Evolutionary conservation across 2,113 vertebrate genomes (phyloP).

Genomic region (Formicarius rufipectus): DNA sequence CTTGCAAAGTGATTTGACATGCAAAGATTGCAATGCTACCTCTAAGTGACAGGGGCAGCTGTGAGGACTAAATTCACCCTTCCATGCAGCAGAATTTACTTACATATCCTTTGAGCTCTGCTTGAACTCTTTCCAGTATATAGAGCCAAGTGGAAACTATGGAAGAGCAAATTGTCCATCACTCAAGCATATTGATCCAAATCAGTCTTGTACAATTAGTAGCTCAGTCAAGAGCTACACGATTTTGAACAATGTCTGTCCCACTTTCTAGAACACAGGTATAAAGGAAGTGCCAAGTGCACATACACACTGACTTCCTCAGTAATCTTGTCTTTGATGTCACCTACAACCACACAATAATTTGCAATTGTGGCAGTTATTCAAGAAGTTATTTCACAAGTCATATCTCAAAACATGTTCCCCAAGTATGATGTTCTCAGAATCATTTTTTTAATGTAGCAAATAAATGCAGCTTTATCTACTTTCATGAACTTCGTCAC

Average conservation of each 20-base stretch:
- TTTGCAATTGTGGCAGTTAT: not conserved
- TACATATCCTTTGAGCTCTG: not conserved
- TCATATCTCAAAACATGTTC: not conserved
- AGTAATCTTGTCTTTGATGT: not conserved
- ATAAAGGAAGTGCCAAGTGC: not conserved
- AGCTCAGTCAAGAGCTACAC: not conserved
- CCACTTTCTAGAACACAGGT: not conserved
- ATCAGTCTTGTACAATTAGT: slow-evolving; percentile 13
- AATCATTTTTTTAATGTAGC: not conserved
- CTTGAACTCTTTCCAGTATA: not conserved
- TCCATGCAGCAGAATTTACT: not conserved
- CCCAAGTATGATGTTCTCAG: not conserved
- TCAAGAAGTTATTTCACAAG: not conserved
- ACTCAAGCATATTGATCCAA: slow-evolving; percentile 26
- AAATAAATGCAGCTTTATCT: not conserved
- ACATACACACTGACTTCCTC: not conserved
- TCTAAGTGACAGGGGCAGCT: not conserved
- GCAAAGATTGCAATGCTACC: not conserved
- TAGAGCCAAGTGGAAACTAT: not conserved
- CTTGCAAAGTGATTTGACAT: not conserved
- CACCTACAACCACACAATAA: not conserved
- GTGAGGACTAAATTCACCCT: not conserved
- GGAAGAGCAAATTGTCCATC: slow-evolving; percentile 19
- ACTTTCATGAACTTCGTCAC: not conserved
- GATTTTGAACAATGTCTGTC: not conserved